These are phyloP conservation scores for Heteromurus nitidus DNA, from an alignment of 2,888 invertebrate genomes.

Conservation along the genomic window DNA sequence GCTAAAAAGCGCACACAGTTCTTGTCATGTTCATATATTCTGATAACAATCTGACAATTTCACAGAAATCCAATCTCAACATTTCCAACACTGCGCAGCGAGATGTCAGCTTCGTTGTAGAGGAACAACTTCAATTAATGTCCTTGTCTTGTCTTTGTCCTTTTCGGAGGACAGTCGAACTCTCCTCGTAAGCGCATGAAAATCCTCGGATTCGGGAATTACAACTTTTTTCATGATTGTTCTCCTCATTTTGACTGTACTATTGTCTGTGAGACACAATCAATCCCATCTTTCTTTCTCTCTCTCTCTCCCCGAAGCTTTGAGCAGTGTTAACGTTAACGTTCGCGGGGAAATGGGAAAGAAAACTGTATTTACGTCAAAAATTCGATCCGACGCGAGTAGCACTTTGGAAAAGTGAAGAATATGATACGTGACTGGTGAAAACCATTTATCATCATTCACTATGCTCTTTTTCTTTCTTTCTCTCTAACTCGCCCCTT, in stretches of 20 bases:
- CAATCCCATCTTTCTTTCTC: neutral
- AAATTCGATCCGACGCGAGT: constrained; percentile 17
- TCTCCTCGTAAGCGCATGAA: no score
- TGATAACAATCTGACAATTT: no score
- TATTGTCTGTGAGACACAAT: neutral
- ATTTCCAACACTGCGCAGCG: no score
- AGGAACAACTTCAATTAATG: no score
- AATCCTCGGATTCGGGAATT: neutral
- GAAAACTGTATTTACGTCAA: constrained; percentile 16
- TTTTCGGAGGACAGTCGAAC: no score
- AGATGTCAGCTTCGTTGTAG: no score
- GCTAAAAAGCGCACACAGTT: no score
- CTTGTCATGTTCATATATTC: no score
- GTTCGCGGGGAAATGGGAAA: neutral
- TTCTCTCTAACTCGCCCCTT: no score
- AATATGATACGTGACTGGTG: constrained; percentile 51
- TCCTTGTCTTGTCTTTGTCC: no score
- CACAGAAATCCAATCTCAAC: no score
- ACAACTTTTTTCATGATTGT: neutral
- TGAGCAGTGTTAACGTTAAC: no score
- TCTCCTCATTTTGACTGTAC: neutral
- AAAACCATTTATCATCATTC: constrained; percentile 58
- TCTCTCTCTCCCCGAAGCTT: neutral
- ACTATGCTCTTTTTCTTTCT: constrained; percentile 20
- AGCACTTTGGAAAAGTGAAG: neutral